phyloP scores from a whole-genome alignment of 2,113 vertebrate genomes.

The Diadophis punctatus region DNA sequence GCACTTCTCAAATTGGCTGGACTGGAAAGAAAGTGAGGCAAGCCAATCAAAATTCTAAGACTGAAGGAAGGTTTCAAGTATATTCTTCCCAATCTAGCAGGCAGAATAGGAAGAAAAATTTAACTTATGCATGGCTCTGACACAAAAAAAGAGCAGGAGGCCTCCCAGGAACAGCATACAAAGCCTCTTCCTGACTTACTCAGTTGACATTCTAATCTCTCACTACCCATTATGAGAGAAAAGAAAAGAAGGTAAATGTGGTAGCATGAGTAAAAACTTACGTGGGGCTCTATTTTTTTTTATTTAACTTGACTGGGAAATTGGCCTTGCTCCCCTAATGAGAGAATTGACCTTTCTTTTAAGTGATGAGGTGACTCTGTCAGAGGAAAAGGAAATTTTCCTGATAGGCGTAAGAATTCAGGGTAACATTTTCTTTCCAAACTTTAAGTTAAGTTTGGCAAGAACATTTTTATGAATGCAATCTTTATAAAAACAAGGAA shows the following conservation, averaged over 20 bases:
- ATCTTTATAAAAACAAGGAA: conserved; percentile 45
- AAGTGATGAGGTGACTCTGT: not conserved
- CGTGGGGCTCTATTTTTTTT: not conserved
- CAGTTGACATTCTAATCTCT: not conserved
- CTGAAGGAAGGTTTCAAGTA: not conserved
- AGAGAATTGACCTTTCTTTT: not conserved
- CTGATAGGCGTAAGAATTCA: not conserved
- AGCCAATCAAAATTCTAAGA: not conserved
- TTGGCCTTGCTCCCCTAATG: not conserved
- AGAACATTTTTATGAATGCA: conserved; percentile 58
- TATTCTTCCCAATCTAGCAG: not conserved
- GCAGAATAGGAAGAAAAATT: not conserved
- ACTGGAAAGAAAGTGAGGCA: not conserved
- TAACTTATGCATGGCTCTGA: not conserved
- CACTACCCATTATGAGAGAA: not conserved
- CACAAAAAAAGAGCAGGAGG: not conserved
- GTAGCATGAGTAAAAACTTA: not conserved
- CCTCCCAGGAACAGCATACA: not conserved
- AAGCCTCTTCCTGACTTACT: not conserved
- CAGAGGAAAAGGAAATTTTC: not conserved
- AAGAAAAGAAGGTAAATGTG: not conserved
- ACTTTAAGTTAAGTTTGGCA: conserved; percentile 25
- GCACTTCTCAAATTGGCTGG: not conserved
- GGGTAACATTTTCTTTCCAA: not conserved
- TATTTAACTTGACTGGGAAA: not conserved